Evolutionary conservation across 2,888 invertebrate species (phyloP).

Genomic region (Stratiomys singularior): DNA sequence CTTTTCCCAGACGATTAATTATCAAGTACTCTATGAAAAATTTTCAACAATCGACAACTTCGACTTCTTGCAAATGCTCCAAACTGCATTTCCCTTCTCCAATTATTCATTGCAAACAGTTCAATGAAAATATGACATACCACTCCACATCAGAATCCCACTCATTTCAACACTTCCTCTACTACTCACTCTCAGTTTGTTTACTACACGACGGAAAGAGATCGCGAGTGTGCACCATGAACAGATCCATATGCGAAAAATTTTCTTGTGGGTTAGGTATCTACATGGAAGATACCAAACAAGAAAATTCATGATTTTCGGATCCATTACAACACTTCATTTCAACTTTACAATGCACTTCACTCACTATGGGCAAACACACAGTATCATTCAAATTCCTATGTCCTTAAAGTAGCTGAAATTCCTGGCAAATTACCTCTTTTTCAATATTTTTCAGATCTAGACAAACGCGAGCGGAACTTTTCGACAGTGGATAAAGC

Average conservation of each 20-base stretch:
- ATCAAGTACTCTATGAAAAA: too few relatives aligned
- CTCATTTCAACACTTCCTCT: neutral
- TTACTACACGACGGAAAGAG: conserved; percentile 20
- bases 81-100: neutral
- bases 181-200: conserved; percentile 27
- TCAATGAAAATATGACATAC: conserved; percentile 30
- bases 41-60: too few relatives aligned
- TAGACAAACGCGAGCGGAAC: conserved; percentile 51
- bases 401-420: neutral
- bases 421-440: conserved; percentile 32
- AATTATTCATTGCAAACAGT: conserved; percentile 4
- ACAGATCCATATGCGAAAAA: conserved; percentile 38
- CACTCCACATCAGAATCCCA: conserved; percentile 14
- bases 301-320: conserved; percentile 37
- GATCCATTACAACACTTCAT: neutral
- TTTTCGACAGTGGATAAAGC: conserved; percentile 50
- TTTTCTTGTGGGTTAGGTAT: conserved; percentile 42
- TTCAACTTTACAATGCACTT: neutral
- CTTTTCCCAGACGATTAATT: neutral
- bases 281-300: conserved; percentile 29
- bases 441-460: conserved; percentile 42
- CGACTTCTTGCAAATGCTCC: too few relatives aligned
- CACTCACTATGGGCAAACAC: neutral
- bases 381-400: neutral
- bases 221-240: neutral